Percentiles rank a stretch among this genome's conserved stretches.
Conservation (phyloP, 2,888 invertebrate genomes). For the Oxyscelio sp. region DNA sequence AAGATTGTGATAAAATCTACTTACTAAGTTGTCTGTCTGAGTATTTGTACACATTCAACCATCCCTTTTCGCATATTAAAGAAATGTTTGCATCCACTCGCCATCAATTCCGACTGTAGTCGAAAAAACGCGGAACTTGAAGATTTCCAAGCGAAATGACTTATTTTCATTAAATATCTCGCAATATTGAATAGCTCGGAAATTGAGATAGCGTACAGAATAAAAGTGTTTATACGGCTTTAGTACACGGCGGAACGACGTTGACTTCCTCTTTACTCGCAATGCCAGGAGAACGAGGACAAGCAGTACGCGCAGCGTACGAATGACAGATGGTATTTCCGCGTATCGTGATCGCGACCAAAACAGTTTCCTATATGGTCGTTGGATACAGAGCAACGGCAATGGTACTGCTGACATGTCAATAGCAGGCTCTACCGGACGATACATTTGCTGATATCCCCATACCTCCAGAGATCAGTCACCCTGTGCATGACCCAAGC, state of each 20-base stretch:
- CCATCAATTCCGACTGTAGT: too few species aligned
- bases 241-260: slow-evolving; percentile 9
- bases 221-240: slow-evolving; percentile 36
- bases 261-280: slow-evolving; percentile 41
- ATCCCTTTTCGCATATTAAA: too few species aligned
- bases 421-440: slow-evolving; percentile 87
- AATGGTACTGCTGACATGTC: slow-evolving; percentile 86
- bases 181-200: slow-evolving; percentile 2
- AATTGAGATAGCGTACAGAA: slow-evolving; percentile 40
- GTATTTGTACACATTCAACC: too few species aligned
- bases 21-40: too few species aligned
- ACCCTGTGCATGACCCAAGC: slow-evolving; percentile 60
- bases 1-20: too few species aligned
- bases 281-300: slow-evolving; percentile 18
- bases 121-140: too few species aligned
- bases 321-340: slow-evolving; percentile 87
- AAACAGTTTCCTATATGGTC: slow-evolving; percentile 84
- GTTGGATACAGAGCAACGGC: slow-evolving; percentile 76
- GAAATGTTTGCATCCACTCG: too few species aligned
- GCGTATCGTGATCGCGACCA: slow-evolving; percentile 86
- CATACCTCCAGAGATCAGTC: slow-evolving; percentile 78
- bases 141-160: not conserved
- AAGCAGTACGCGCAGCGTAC: slow-evolving; percentile 71
- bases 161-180: slow-evolving; percentile 26
- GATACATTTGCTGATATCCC: slow-evolving; percentile 86